phyloP scores from a whole-genome alignment of 2,113 vertebrate species.

The Oryzias javanicus region DNA sequence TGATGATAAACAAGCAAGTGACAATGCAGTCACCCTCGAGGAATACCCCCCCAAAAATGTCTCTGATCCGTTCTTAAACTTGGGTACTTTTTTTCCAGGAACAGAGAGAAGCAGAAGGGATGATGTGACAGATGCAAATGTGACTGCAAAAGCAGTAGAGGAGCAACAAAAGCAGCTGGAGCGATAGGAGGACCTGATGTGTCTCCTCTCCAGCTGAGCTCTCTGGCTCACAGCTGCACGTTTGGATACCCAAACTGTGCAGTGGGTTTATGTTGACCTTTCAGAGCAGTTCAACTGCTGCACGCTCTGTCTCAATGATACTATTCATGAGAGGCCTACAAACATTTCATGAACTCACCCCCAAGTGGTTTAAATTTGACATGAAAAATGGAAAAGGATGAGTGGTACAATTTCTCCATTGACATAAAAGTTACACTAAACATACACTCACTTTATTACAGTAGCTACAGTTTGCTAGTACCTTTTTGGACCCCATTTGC shows the following conservation, averaged over 20 bases:
- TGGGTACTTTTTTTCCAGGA: conserved; percentile 23
- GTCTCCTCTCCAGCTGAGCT: conserved; percentile 37
- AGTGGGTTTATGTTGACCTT: conserved; percentile 50
- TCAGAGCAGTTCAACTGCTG: conserved; percentile 34
- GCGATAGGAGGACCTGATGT: conserved; percentile 38
- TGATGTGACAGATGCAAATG: conserved; percentile 12
- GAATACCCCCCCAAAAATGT: conserved; percentile 38
- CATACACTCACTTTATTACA: too few species aligned
- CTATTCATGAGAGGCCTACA: conserved; percentile 24
- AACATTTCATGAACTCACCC: conserved; percentile 19
- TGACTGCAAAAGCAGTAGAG: conserved; percentile 15
- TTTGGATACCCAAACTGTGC: conserved; percentile 44
- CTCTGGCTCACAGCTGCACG: conserved; percentile 55
- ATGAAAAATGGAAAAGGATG: too few species aligned
- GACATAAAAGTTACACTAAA: too few species aligned
- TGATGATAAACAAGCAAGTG: conserved; percentile 55
- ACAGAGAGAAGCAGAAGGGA: conserved; percentile 16
- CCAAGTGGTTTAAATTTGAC: too few species aligned
- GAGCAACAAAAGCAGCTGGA: conserved; percentile 45
- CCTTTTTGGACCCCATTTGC: too few species aligned
- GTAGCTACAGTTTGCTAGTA: too few species aligned
- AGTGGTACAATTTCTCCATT: too few species aligned
- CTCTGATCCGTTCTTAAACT: conserved; percentile 41
- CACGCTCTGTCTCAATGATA: conserved; percentile 32
- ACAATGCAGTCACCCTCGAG: conserved; percentile 30